Evolutionary conservation across 2,797 vertebrate species (phyloP).

Genomic region (Crenichthys baileyi): DNA sequence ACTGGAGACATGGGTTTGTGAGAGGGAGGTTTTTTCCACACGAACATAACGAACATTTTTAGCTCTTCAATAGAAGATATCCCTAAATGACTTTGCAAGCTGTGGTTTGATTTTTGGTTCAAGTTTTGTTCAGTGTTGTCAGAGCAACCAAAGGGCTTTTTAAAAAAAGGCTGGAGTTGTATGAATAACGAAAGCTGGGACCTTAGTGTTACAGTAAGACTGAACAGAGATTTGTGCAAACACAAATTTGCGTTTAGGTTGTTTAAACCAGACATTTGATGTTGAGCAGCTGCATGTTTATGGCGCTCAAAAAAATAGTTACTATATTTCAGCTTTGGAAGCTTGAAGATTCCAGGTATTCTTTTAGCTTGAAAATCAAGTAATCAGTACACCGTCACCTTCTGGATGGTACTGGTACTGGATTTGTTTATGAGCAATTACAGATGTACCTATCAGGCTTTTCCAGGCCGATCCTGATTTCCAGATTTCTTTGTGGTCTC

Average conservation of each 20-base stretch:
- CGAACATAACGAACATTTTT: not conserved
- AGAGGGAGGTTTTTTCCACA: not conserved
- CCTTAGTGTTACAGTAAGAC: not conserved
- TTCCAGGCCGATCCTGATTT: not conserved
- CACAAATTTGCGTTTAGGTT: not conserved
- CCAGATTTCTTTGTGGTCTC: not conserved
- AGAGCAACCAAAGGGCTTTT: not conserved
- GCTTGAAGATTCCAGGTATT: constrained; percentile 24
- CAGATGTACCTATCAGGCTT: not conserved
- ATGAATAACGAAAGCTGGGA: not conserved
- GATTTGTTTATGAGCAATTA: not conserved
- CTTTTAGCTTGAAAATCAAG: constrained; percentile 21
- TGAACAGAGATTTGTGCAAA: not conserved
- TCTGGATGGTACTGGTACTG: not conserved
- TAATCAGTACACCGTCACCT: not conserved
- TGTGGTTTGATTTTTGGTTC: not conserved
- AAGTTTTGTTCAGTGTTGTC: constrained; percentile 10
- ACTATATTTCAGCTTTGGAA: constrained; percentile 2
- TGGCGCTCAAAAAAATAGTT: not conserved
- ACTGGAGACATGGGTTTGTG: constrained; percentile 30
- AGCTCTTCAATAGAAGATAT: not conserved
- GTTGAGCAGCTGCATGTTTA: not conserved
- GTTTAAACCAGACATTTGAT: not conserved
- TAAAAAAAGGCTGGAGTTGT: constrained; percentile 4
- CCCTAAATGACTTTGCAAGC: not conserved